Base-by-base conservation (phyloP, 2,113 vertebrate species). In the Rhinichthys klamathensis region DNA sequence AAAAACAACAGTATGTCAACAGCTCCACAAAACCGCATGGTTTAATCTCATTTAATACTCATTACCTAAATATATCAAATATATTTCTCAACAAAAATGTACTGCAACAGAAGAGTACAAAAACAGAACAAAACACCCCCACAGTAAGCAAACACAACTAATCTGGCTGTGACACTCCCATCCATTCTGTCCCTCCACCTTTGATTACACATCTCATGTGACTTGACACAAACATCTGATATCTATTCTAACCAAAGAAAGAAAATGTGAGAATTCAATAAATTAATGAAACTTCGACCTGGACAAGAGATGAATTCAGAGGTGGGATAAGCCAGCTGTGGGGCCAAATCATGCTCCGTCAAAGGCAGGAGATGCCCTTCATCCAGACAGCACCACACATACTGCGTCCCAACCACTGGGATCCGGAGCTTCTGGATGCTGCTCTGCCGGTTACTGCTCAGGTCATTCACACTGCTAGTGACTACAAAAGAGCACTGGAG, bases 401-500 rank as follows among this genome's bases (percentile, higher is more conserved):
- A 97, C 70, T 94, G 92, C 86, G 89, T 63, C 23, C 74, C 88
- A 23, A 95, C 93, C 88, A 96, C 91, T 0, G 94, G 94, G 2
- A 94, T 90, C 8, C 90, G 88, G 56, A 94, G 86, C 87, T 95
- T 96, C 49, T 89, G 88, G 79, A 94, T 89, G 85, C 86, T 92
- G 8, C 92, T 94, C 85, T 93, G 89, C 60, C 95, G 89, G 75
- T 21, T 90, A 85, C 90, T 73, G 90, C 94, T 96, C 83, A 98
- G 90, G 15, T 49, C 46, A 70, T 91, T 89, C 87, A 91, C 88
- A n/a, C 85, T 91, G 41, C 87, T 92, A 83, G 93, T 89, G 86
- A 97, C 93, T 15, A 96, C 61, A 85, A 96, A 93, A 38, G 95
- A 96, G 87, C 94, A 96, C 97, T 97, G 90, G 89, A 89, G 86